Evolutionary conservation across 2,888 invertebrate genomes (phyloP), one percentile per base, ranked within the genome.

Genomic region (Dioctria linearis): DNA sequence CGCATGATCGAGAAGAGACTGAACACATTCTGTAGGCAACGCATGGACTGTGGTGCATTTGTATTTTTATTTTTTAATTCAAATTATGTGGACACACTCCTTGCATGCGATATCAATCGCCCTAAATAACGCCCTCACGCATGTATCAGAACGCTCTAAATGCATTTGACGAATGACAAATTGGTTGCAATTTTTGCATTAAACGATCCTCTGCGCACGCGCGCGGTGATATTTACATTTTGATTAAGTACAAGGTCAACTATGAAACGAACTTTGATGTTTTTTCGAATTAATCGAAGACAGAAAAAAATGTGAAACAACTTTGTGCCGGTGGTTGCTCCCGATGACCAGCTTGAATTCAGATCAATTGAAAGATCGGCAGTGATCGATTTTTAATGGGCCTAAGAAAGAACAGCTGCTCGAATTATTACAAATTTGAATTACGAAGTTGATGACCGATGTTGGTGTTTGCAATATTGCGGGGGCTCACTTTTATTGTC

Each of bases 71-170:
- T 11, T 54, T 54, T 54, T 54, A 54, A 6, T 54, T 8, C 11
- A 54, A 54, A 8, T 54, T n/a, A 54, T 54, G 2, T 54, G 54
- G 1, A 11, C 54, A 54, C n/a, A 54, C 54, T 54, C 25, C 25
- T 54, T n/a, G 54, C 11, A 54, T 54, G 54, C 54, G 54, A 54
- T 54, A 54, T 0, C 54, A 54, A 54, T 54, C 54, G 54, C 9
- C 54, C 54, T 54, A 54, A 54, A 54, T 54, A 54, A 54, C 11
- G 54, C 54, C 54, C 54, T n/a, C 54, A 54, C 3, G 54, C 11
- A 54, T 54, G 54, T n/a, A 3, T 4, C 25, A n/a, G 54, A 4
- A 54, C 54, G 54, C 54, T n/a, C 25, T 25, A 25, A 1, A 54
- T 54, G 54, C 3, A 11, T n/a, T 54, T 54, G 54, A 54, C 1